These are phyloP conservation scores for Prietella phreatophila DNA, from an alignment of 2,113 vertebrate genomes.

Conservation along the genomic window DNA sequence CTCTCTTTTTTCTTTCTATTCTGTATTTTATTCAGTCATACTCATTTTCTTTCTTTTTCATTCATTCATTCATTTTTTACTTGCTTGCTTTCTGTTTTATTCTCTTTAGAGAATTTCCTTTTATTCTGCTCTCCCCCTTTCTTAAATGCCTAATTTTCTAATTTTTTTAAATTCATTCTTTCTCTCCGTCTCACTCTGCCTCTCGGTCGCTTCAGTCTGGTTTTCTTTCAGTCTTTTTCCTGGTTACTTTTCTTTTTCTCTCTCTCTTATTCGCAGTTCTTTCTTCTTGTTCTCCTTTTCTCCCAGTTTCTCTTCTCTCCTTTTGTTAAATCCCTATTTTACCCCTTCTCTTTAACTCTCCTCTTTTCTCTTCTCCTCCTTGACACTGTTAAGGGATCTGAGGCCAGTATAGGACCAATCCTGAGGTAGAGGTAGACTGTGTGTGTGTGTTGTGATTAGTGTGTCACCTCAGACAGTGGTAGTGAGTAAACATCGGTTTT, in stretches of 20 bases:
- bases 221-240: neutral
- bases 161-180: too few relatives aligned
- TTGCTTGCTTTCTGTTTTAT: neutral
- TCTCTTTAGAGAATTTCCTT: neutral
- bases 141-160: neutral
- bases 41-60: neutral
- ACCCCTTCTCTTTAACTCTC: constrained; percentile 56
- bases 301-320: constrained; percentile 31
- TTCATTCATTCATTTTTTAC: neutral
- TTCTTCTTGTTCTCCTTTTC: constrained; percentile 15
- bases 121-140: neutral
- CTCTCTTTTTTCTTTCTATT: neutral
- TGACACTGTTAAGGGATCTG: neutral
- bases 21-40: neutral
- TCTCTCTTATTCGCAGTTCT: constrained; percentile 5
- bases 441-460: constrained; percentile 27
- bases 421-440: neutral
- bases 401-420: constrained; percentile 7
- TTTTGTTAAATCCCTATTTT: constrained; percentile 52
- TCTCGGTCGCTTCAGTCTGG: too few relatives aligned
- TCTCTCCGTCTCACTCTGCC: too few relatives aligned
- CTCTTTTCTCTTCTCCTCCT: constrained; percentile 76
- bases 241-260: neutral
- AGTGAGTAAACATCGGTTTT: constrained; percentile 32
- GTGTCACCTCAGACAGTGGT: constrained; percentile 37